Evolutionary conservation across 2,113 vertebrate genomes (phyloP), one percentile per base, ranked within the genome.

Genomic region (Calcarius ornatus): DNA sequence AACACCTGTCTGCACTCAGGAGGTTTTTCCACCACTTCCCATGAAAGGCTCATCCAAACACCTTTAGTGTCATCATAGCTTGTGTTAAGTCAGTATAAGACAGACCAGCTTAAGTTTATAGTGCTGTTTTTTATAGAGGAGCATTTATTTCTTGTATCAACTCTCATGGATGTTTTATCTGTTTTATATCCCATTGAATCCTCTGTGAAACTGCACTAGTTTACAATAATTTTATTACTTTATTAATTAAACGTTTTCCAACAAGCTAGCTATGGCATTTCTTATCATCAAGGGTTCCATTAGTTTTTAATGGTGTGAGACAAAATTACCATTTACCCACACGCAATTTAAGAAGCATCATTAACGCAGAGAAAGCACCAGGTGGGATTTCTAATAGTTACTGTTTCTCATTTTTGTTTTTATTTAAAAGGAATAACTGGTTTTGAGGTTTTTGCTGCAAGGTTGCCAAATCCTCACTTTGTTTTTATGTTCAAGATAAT

Each of bases 201-300:
- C 96, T 98, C 98, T 93, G 94, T 82, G 97, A 98, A 98, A 98
- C 98, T 98, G 98, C 98, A 98, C 97, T 97, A 98, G 98, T 98
- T 98, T 98, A 98, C 98, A 98, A 98, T 98, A 98, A 98, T 98
- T 98, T 98, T 98, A 98, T 98, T 98, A 98, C 98, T 98, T 98
- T 98, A 98, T 98, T 98, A 98, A 98, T 98, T 98, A 98, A 98
- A 98, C 98, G 98, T 98, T 98, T 98, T 98, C 97, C 98, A 98
- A 98, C 98, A 98, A 98, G 98, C 98, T 98, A 98, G 98, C 98
- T 97, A 97, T 98, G 98, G 98, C 97, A 97, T 98, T 98, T 98
- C 98, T 98, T 98, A 98, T 98, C 98, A 98, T 98, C 98, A 98
- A 98, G 98, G 98, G 98, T 98, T 98, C 98, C 98, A 98, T 98